A percentile compares a stretch with the other conserved stretches of the same genome.
Conservation (phyloP, 2,888 invertebrate species). For the Drosophila buzzatii region DNA sequence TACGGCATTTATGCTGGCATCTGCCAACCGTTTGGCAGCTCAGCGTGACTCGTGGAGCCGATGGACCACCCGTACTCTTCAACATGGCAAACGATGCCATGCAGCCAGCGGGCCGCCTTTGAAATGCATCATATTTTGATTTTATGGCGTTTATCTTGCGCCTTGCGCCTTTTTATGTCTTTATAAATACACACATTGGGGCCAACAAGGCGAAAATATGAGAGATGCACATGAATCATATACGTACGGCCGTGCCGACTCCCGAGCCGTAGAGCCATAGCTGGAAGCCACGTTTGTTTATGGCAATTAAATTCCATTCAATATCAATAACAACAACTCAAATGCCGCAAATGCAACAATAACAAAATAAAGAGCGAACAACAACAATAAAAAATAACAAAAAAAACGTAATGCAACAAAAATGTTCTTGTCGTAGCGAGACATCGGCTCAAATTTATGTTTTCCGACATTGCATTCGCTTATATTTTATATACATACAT, state of each 20-base stretch:
- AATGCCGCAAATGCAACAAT: slow-evolving; percentile 16
- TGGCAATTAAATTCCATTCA: slow-evolving; percentile 74
- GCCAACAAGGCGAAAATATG: slow-evolving; percentile 35
- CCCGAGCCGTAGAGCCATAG: slow-evolving; percentile 8
- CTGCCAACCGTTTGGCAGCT: slow-evolving; percentile 18
- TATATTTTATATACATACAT: too few relatives aligned
- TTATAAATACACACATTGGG: slow-evolving; percentile 73
- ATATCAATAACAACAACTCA: slow-evolving; percentile 54
- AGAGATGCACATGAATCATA: slow-evolving; percentile 33
- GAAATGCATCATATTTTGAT: slow-evolving; percentile 62
- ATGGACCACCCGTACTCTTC: slow-evolving; percentile 56
- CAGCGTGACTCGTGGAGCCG: neutral
- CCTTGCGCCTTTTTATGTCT: slow-evolving; percentile 65
- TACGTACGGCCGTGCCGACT: slow-evolving; percentile 5
- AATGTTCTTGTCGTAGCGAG: neutral
- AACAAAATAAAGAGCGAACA: neutral
- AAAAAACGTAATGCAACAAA: slow-evolving; percentile 1
- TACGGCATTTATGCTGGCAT: slow-evolving; percentile 35
- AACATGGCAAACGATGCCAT: slow-evolving; percentile 8
- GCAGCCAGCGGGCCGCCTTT: slow-evolving; percentile 65
- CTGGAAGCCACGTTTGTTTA: slow-evolving; percentile 63
- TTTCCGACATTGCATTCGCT: neutral
- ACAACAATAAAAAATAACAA: neutral
- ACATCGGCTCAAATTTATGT: slow-evolving; percentile 10
- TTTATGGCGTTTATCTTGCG: slow-evolving; percentile 70